Evolutionary conservation across 2,797 vertebrate species (phyloP).

Genomic region (Tapirus indicus): DNA sequence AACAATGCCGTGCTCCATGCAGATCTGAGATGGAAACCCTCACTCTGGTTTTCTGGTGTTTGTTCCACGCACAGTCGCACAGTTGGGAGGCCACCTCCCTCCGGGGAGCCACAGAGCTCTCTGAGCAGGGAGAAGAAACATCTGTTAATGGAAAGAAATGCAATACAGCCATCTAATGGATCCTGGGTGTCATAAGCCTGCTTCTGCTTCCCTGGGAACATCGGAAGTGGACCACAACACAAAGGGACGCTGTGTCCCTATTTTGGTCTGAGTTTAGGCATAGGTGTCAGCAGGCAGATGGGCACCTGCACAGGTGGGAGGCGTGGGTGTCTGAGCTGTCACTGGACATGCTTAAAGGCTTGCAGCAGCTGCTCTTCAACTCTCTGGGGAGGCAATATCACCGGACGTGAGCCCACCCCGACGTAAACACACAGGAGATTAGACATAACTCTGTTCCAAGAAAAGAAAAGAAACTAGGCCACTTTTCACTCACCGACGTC

Average conservation of each 20-base stretch:
- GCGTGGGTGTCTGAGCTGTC: not conserved
- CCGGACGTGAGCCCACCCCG: not conserved
- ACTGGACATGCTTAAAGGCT: not conserved
- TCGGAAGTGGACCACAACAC: not conserved
- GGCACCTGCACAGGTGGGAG: not conserved
- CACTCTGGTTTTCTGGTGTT: not conserved
- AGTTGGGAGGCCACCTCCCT: not conserved
- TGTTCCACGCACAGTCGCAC: not conserved
- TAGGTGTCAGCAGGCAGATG: fast-evolving
- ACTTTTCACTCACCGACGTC: not conserved
- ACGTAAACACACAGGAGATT: not conserved
- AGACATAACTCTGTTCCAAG: not conserved
- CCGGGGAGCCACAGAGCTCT: not conserved
- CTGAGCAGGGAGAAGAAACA: not conserved
- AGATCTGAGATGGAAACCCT: not conserved
- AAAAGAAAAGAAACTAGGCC: not conserved
- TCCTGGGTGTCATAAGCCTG: not conserved
- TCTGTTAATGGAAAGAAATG: slow-evolving; percentile 81
- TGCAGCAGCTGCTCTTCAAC: not conserved
- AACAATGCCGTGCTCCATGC: not conserved
- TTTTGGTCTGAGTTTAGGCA: not conserved
- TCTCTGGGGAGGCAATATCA: not conserved
- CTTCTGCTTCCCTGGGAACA: not conserved
- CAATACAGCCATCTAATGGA: slow-evolving; percentile 90
- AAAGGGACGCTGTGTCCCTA: fast-evolving